Conservation (phyloP, 2,797 vertebrate species). For the Trachurus trachurus region DNA sequence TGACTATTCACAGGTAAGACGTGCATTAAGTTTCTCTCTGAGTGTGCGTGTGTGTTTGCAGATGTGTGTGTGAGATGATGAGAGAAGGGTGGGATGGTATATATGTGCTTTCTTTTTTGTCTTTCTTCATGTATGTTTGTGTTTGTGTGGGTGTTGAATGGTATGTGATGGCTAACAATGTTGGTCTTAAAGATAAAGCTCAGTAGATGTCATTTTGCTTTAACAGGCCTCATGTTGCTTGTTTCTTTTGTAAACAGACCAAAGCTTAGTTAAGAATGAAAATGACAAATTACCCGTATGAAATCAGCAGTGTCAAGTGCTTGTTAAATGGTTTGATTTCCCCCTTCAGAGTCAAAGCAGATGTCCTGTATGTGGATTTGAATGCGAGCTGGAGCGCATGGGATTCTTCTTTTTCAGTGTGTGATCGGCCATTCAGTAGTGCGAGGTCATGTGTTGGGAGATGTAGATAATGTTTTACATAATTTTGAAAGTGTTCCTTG, state of each 20-base stretch:
- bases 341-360: neutral
- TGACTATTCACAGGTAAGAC: slow-evolving; percentile 97
- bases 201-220: neutral
- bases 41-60: slow-evolving; percentile 2
- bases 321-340: slow-evolving; percentile 16
- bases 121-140: slow-evolving; percentile 12
- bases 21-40: slow-evolving; percentile 3
- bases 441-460: slow-evolving; percentile 67
- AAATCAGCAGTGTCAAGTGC: slow-evolving; percentile 33
- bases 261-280: slow-evolving; percentile 15
- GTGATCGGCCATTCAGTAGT: slow-evolving; percentile 64
- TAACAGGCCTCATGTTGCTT: slow-evolving; percentile 5
- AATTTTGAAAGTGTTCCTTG: slow-evolving; percentile 73
- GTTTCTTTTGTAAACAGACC: neutral
- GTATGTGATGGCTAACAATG: slow-evolving; percentile 30
- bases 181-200: slow-evolving; percentile 34
- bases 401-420: slow-evolving; percentile 50
- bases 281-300: slow-evolving; percentile 4
- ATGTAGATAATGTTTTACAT: slow-evolving; percentile 80
- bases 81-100: neutral
- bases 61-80: neutral
- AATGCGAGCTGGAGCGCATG: slow-evolving; percentile 50
- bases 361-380: slow-evolving; percentile 44
- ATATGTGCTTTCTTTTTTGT: slow-evolving; percentile 3
- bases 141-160: slow-evolving; percentile 34